Conservation (phyloP, 1,140 invertebrate species). For the Megalonaias nervosa region DNA sequence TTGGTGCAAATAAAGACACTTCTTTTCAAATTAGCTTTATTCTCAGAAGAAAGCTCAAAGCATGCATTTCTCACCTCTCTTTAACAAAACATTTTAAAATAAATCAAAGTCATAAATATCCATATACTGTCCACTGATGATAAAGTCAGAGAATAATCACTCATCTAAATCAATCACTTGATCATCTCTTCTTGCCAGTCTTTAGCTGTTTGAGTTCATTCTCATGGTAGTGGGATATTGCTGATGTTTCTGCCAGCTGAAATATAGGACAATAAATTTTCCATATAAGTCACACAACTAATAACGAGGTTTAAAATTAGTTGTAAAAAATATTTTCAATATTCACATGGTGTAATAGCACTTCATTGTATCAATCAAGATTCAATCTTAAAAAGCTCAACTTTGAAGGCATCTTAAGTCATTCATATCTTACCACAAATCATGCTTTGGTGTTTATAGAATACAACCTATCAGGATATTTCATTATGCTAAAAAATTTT, state of each 20-base stretch:
- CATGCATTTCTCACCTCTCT: too few species aligned
- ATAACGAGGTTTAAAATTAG: background rate
- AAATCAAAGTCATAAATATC: too few species aligned
- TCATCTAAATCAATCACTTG: background rate
- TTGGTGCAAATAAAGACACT: too few species aligned
- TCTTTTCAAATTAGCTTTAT: too few species aligned
- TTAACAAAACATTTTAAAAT: too few species aligned
- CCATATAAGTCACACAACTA: background rate
- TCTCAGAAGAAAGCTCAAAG: too few species aligned
- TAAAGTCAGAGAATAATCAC: too few species aligned
- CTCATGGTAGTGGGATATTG: conserved; percentile 77
- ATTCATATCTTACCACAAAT: background rate
- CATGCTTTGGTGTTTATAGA: too few species aligned
- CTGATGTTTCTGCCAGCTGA: conserved; percentile 80
- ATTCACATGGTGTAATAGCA: background rate
- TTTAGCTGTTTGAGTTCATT: conserved; percentile 70
- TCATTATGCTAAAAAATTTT: too few species aligned
- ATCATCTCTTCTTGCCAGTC: conserved; percentile 41
- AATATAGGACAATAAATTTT: conserved; percentile 41
- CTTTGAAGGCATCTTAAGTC: background rate
- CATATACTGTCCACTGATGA: too few species aligned
- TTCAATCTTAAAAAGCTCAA: background rate
- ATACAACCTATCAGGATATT: too few species aligned
- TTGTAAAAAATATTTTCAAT: background rate
- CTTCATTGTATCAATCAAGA: too few species aligned